Evolutionary conservation across 2,797 vertebrate species (phyloP), one percentile per base, ranked within the genome.

Genomic region (Coreius guichenoti): DNA sequence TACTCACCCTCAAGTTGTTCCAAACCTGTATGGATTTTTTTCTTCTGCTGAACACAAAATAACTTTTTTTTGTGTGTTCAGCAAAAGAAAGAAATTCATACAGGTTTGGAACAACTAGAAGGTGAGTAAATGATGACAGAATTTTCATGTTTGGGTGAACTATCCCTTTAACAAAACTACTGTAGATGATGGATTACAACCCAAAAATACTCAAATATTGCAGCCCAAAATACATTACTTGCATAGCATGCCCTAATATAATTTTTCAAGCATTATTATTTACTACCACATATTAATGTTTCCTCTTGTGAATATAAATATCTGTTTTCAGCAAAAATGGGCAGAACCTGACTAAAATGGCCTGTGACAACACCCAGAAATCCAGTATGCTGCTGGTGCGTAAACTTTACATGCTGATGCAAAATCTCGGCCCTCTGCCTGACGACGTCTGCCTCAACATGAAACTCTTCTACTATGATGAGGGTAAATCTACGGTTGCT

Each of bases 341-440:
- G 36, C 88, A 87, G 58, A 91, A 87, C 47, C 43, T 91, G 84
- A 90, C 90, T 9, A 89, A 81, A 0, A 76, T 96, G 92, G 89
- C 88, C 3, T 94, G 93, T 79, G 92, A 91, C n/a, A 96, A 96
- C 92, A 96, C 95, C 2, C 98, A 94, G 95, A 98, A 94, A 91
- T 96, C 97, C 58, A 97, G 97, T 86, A 93, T 97, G 93, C 92
- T 99, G 83, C 95, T 99, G 84, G 95, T 99, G 88, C 96, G 97
- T 88, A 99, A 99, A 93, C 97, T 99, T 67, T 99, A 96, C 88
- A 85, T 96, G 0, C 95, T 99, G 85, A 98, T 99, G 97, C 98
- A 99, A 91, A 97, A 96, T 91, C 95, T 99, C 77, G 96, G 96
- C 23, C 97, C 97, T 0, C 93, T 99, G 76, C 97, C 98, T 21